Evolutionary conservation across 2,888 invertebrate genomes (phyloP).

Genomic region (Orthosia cruda): DNA sequence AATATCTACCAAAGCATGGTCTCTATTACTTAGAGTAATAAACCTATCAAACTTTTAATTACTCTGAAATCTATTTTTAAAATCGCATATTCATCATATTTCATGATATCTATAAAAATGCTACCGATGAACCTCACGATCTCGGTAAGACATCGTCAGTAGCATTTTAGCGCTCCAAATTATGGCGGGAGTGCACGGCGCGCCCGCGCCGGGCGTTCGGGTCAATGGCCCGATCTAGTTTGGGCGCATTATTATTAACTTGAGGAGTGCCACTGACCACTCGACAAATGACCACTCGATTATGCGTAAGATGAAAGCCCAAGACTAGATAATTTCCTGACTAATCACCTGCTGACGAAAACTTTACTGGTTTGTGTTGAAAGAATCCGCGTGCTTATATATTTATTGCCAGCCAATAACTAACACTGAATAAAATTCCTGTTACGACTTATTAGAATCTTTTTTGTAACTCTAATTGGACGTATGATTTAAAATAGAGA

Average conservation of each 20-base stretch:
- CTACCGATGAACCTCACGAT: slow-evolving; percentile 30
- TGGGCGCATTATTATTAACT: slow-evolving; percentile 91
- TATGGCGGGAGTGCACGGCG: slow-evolving; percentile 80
- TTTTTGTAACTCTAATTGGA: slow-evolving; percentile 53
- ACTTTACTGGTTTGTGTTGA: slow-evolving; percentile 30
- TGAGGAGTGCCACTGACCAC: slow-evolving; percentile 83
- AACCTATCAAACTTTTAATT: slow-evolving; percentile 38
- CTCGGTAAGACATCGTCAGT: slow-evolving; percentile 64
- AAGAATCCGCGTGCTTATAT: slow-evolving; percentile 40
- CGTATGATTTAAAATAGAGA: slow-evolving; percentile 52
- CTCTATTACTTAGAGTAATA: slow-evolving; percentile 6
- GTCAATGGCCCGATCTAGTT: slow-evolving; percentile 91
- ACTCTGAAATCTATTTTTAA: slow-evolving; percentile 19
- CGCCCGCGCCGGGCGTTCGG: slow-evolving; percentile 85
- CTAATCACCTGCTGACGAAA: slow-evolving; percentile 57
- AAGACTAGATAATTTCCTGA: slow-evolving; percentile 61
- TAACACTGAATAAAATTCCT: slow-evolving; percentile 53
- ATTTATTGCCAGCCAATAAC: slow-evolving; percentile 58
- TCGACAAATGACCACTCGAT: slow-evolving; percentile 79
- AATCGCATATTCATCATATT: slow-evolving; percentile 17
- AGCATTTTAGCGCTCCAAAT: slow-evolving; percentile 85
- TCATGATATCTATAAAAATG: slow-evolving; percentile 41
- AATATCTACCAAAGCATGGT: slow-evolving; percentile 2
- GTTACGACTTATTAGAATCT: slow-evolving; percentile 60
- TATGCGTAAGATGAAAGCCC: slow-evolving; percentile 69